A percentile compares a stretch with the other conserved stretches of the same genome.
Conservation (phyloP, 2,888 invertebrate species). For the Anorthoa munda region DNA sequence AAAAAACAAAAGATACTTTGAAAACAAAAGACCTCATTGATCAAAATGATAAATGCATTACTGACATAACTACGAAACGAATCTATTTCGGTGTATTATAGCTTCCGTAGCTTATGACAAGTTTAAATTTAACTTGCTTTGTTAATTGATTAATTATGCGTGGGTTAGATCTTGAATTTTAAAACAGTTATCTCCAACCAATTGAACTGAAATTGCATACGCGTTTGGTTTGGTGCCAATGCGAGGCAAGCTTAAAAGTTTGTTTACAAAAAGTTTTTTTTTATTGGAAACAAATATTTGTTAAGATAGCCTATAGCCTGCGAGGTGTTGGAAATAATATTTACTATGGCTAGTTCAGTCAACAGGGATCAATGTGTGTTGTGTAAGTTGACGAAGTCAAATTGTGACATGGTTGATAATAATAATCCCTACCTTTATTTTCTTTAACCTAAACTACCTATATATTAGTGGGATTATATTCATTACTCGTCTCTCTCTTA, state of each 20-base stretch:
- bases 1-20: constrained; percentile 33
- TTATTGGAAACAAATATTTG: background rate
- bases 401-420: background rate
- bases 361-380: background rate
- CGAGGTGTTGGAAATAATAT: constrained; percentile 4
- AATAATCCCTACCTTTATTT: too few species aligned
- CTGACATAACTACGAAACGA: constrained; percentile 19
- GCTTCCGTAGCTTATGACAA: constrained; percentile 14
- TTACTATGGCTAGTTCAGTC: background rate
- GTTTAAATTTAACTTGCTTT: too few species aligned
- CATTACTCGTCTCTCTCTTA: background rate
- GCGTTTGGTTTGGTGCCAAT: too few species aligned
- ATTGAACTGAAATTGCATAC: too few species aligned
- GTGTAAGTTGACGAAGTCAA: background rate
- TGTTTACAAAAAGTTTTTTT: too few species aligned
- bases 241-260: too few species aligned
- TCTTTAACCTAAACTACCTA: too few species aligned
- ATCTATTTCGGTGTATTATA: constrained; percentile 7
- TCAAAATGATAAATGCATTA: constrained; percentile 35
- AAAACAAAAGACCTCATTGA: constrained; percentile 45
- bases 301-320: background rate
- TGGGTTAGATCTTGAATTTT: too few species aligned
- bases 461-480: background rate
- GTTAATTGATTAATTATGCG: too few species aligned
- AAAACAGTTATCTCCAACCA: too few species aligned